Evolutionary conservation across 2,888 invertebrate species (phyloP), one percentile per base, ranked within the genome.

Genomic region (Sinopyrophorus schimmeli): DNA sequence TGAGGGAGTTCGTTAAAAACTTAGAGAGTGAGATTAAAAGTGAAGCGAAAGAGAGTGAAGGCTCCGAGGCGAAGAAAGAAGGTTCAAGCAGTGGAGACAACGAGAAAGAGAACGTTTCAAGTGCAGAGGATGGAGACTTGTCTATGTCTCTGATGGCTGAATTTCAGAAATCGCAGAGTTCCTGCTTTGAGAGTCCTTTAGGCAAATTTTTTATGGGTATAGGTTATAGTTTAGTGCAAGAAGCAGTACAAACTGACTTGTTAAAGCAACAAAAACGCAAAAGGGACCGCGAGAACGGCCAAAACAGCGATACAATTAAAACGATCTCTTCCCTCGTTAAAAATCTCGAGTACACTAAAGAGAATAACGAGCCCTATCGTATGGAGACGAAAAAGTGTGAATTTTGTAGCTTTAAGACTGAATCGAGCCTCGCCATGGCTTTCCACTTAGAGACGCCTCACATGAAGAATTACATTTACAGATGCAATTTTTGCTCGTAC

Each of bases 161-260:
- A 15, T 40, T 46, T 66, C 64, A 42, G 69, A 71, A 57, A 58
- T 64, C 43, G 3, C 23, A 39, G 3, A 16, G 16, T 3, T 84
- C 84, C 54, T 93, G 90, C 69, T 93, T 93, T 70, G 89, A 90
- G 57, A 85, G 88, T 70, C 87, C 92, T 1, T 75, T 93, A 39
- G 93, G 95, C 4, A 90, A 90, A 70, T 92, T 95, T 71, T 89
- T 95, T 66, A 87, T 89, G 74, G 90, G 92, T 67, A 89, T 96
- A 60, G 96, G 96, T 17, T 80, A 89, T 47, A 92, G 89, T 69
- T 79, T 93, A 55, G 94, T 93, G 1, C 92, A 93, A 71, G 94
- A 96, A 70, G 89, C 85, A 71, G 95, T 96, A 11, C 95, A 96
- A 76, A 83, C 85, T n/a, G 96, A 96, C 76, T 76, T 95, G 47